Evolutionary conservation across 2,113 vertebrate genomes (phyloP).

Genomic region (human (Homo sapiens)): GRCh38 chr6:62030001-62030500

Average conservation of each 20-base stretch:
- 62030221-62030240: conserved; percentile 72
- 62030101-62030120: conserved; percentile 50
- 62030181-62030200: background rate
- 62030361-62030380: conserved; percentile 74
- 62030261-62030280: conserved; percentile 63
- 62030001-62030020: background rate
- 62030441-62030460: conserved; percentile 68
- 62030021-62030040: background rate
- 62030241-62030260: conserved; percentile 70
- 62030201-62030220: conserved; percentile 54
- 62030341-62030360: conserved; percentile 72
- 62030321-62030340: conserved; percentile 66
- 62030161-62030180: conserved; percentile 21
- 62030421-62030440: conserved; percentile 57
- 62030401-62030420: conserved; percentile 64
- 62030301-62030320: conserved; percentile 51
- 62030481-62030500: conserved; percentile 1
- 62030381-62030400: conserved; percentile 71
- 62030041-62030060: conserved; percentile 48
- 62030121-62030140: conserved; percentile 46
- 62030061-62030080: conserved; percentile 33
- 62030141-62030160: conserved; percentile 47
- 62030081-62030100: conserved; percentile 11
- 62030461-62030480: conserved; percentile 25
- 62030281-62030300: conserved; percentile 69